Base-by-base conservation (phyloP, 1,140 invertebrate genomes). In the Dufourea novaeangliae region DNA sequence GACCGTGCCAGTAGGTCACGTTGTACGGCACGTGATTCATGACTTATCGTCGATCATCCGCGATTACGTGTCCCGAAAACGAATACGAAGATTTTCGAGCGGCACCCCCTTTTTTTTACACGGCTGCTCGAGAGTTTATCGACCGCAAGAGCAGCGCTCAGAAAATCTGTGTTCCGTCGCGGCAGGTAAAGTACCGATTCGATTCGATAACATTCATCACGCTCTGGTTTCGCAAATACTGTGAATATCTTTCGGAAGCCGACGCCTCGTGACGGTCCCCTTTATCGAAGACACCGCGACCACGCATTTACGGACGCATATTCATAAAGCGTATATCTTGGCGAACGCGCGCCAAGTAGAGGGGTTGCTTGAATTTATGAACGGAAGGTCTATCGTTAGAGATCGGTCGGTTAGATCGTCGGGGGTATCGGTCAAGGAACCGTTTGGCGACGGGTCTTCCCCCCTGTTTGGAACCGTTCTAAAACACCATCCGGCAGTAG, bases 1-100 rank as follows among this genome's bases (percentile, higher is more conserved):
- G 82, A 81, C 46, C 70, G 59, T 41, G 69, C 7, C 64, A 75
- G 67, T 79, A 52, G 57, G 56, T 69, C 56, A 29, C 50, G 44
- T 20, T 44, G 32, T 61, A 59, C 29, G 70, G 32, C 69, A 59
- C 69, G 78, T 78, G 83, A 79, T 84, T 81, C 83, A 68, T 75
- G 82, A 84, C 59, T 64, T 73, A 80, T 77, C 78, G 64, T 10
- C 34, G n/a, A n/a, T 22, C 68, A 83, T 85, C 72, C 68, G 62
- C 64, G 73, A 80, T 80, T 78, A 56, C 79, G 75, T 72, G 79
- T 17, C 37, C 34, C 34, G 62, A 71, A 71, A 75, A 50, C 54
- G 67, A 59, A 61, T 12, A 39, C 22, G 14, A 25, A 59, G 61
- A 75, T 74, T 78, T 78, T 25, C 27, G 20, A 44, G 17, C 12